A percentile compares a stretch with the other conserved stretches of the same genome.
These are phyloP conservation scores for Oreotragus oreotragus DNA, from an alignment of 2,113 vertebrate genomes.

Conservation along the genomic window DNA sequence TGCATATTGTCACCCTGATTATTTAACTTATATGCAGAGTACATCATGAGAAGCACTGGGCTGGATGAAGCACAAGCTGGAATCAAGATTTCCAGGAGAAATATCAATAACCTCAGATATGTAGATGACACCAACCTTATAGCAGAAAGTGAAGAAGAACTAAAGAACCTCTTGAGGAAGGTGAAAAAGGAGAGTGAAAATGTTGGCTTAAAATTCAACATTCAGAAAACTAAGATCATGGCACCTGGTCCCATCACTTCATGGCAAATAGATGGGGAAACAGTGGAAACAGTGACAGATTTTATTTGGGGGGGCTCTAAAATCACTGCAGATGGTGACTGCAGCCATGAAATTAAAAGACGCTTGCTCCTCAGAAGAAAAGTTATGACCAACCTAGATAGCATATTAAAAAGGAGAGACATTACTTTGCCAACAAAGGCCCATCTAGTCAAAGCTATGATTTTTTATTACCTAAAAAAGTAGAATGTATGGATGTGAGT, in stretches of 20 bases:
- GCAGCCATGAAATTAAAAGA: neutral
- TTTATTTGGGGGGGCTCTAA: neutral
- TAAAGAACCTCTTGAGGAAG: neutral
- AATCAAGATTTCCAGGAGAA: neutral
- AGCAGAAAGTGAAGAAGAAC: neutral
- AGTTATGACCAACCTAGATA: neutral
- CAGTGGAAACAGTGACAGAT: neutral
- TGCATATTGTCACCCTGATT: neutral
- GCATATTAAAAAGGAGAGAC: neutral
- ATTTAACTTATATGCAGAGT: neutral
- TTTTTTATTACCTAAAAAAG: neutral
- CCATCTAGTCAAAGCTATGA: neutral
- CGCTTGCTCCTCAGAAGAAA: neutral
- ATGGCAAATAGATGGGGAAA: neutral
- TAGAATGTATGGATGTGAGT: neutral
- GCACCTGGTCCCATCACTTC: neutral
- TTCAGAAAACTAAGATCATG: neutral
- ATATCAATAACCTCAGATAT: neutral
- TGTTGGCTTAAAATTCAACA: neutral
- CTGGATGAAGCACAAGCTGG: neutral
- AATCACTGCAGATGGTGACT: neutral
- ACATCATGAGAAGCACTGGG: accelerated
- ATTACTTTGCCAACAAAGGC: neutral
- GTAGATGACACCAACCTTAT: neutral
- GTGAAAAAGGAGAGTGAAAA: neutral